Evolutionary conservation across 2,113 vertebrate genomes (phyloP), one percentile per base, ranked within the genome.

Genomic region (Nothoprocta perdicaria): DNA sequence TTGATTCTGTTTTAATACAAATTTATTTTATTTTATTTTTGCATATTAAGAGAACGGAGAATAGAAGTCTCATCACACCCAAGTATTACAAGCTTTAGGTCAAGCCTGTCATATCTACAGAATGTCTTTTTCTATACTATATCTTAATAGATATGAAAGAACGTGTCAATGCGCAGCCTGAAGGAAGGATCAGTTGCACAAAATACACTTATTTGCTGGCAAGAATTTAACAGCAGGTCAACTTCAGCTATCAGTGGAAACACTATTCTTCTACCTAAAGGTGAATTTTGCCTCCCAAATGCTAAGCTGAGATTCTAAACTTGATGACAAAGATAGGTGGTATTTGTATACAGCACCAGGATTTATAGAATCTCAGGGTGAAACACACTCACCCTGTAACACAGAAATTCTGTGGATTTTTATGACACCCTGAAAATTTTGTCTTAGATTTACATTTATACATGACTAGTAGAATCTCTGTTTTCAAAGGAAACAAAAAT

Each of bases 21-120:
- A 63, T 12, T 48, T 43, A 43, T 60, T 12, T 48, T 43, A 43
- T n/a, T 52, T 71, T 33, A 50, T 24, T 86, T 66, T 33, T 80
- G 16, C 5, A 40, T 16, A 26, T n/a, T 12, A 18, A 40, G 62
- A 41, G 3, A 72, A 7, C 3, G 7, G 46, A 74, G 61, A 84
- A 22, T 7, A 69, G 17, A 72, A 80, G 24, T 33, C 38, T 60
- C 35, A 12, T 2, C 48, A 35, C 63, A 19, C 12, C 31, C 57
- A 22, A 0, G 0, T 19, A 4, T 60, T 63, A 12, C 6, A 60
- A 76, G 75, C 12, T 38, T 89, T 14, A 68, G 33, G 17, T 60
- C 52, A 75, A 66, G 45, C 14, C 8, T 57, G 14, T 27, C 22
- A 2, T 5, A 17, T 18, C 23, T 50, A 57, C 63, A 16, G 43